Evolutionary conservation across 2,113 vertebrate genomes (phyloP).

Genomic region (Aythya baeri): DNA sequence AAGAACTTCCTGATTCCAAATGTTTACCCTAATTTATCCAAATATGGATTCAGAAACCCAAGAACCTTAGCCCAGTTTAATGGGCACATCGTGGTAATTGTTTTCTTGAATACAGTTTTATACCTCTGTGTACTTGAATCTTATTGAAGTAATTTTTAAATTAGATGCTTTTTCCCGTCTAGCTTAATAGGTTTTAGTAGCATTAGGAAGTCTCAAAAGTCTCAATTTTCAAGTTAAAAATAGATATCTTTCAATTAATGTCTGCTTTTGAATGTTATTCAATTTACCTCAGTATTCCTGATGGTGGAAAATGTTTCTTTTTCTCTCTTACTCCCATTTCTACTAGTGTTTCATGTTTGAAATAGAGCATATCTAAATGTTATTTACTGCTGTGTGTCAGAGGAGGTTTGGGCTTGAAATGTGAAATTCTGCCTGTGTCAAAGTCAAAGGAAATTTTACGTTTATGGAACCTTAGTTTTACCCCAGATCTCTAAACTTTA

Average conservation of each 20-base stretch:
- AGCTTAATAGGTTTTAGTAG: not conserved
- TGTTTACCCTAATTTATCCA: not conserved
- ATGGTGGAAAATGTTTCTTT: not conserved
- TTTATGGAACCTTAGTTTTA: not conserved
- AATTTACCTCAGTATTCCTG: not conserved
- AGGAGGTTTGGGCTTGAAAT: not conserved
- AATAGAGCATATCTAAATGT: not conserved
- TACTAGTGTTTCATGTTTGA: not conserved
- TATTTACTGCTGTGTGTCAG: not conserved
- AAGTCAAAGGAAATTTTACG: not conserved
- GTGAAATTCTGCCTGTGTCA: not conserved
- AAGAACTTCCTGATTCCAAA: not conserved
- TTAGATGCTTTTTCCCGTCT: not conserved
- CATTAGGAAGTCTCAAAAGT: not conserved
- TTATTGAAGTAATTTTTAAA: not conserved
- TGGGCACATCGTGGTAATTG: not conserved
- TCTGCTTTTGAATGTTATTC: not conserved
- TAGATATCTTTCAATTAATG: not conserved
- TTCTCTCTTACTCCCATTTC: not conserved
- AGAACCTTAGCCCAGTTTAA: slow-evolving; percentile 11
- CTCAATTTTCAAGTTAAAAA: not conserved
- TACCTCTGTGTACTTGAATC: not conserved
- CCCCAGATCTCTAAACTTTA: not conserved
- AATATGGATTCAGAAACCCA: not conserved
- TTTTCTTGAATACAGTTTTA: not conserved